Evolutionary conservation across 2,888 invertebrate species (phyloP).

Genomic region (Melieria omissa): DNA sequence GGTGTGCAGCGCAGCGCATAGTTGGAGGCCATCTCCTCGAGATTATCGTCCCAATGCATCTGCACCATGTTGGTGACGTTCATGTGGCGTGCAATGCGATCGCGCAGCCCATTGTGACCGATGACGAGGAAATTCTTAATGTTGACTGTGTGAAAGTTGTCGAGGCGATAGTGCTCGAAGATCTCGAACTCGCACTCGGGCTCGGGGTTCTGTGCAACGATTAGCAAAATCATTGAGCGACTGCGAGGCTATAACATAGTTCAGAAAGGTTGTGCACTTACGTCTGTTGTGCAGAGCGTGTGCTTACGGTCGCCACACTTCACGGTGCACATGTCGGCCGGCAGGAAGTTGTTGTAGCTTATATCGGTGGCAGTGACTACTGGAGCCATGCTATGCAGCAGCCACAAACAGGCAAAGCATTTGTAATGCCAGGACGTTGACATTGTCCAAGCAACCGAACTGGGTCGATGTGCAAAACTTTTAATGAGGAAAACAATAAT

Average conservation of each 20-base stretch:
- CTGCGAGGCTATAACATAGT: no score
- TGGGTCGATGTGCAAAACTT: neutral
- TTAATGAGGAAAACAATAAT: no score
- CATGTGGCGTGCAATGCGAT: conserved; percentile 48
- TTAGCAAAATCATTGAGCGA: no score
- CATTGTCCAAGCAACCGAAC: conserved; percentile 13
- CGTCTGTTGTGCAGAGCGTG: neutral
- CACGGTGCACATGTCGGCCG: neutral
- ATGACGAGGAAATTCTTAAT: conserved; percentile 24
- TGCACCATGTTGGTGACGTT: conserved; percentile 45
- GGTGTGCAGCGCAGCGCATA: conserved; percentile 22
- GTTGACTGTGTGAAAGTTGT: no score
- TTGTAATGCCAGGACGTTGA: neutral
- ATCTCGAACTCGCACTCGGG: no score
- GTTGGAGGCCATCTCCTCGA: conserved; percentile 19
- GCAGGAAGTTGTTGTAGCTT: no score
- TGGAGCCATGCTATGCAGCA: no score
- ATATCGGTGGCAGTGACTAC: no score
- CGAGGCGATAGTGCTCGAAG: no score
- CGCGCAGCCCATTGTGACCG: conserved; percentile 48
- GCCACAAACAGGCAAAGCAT: no score
- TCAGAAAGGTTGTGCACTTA: no score
- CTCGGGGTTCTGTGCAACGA: no score
- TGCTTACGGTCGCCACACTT: conserved; percentile 3
- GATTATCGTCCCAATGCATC: conserved; percentile 38